Conservation (phyloP, 2,113 vertebrate genomes). For the Stomatorhinus ivindoensis region DNA sequence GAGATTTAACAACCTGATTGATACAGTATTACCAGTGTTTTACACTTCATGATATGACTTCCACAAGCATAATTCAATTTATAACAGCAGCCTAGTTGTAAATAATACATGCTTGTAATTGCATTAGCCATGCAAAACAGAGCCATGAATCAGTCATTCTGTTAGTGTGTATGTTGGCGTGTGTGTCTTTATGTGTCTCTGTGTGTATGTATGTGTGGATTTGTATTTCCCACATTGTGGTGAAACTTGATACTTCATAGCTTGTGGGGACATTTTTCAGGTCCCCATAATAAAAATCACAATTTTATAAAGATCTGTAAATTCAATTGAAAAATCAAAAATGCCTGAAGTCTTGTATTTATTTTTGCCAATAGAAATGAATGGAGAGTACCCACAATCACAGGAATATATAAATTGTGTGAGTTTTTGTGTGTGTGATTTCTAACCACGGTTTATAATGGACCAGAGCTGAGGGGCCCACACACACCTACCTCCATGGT, state of each 20-base stretch:
- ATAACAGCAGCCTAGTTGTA: neutral
- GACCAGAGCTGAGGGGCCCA: neutral
- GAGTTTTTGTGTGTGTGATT: neutral
- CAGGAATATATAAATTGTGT: neutral
- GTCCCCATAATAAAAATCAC: neutral
- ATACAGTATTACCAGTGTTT: neutral
- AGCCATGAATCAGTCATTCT: neutral
- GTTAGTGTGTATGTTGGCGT: neutral
- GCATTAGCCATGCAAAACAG: neutral
- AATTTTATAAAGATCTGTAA: neutral
- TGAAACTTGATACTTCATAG: neutral
- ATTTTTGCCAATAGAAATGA: neutral
- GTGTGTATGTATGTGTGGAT: neutral
- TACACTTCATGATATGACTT: neutral
- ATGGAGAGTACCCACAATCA: neutral
- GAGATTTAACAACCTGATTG: neutral
- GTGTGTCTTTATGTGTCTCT: neutral
- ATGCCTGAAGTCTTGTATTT: neutral
- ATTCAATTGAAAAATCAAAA: neutral
- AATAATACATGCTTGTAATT: neutral
- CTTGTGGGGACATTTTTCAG: neutral
- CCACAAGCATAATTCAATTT: neutral
- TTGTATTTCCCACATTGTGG: neutral
- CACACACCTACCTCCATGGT: constrained; percentile 71
- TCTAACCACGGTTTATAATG: neutral